These are phyloP conservation scores for Cyclophora albipunctata DNA, from an alignment of 2,888 invertebrate genomes.

Conservation along the genomic window DNA sequence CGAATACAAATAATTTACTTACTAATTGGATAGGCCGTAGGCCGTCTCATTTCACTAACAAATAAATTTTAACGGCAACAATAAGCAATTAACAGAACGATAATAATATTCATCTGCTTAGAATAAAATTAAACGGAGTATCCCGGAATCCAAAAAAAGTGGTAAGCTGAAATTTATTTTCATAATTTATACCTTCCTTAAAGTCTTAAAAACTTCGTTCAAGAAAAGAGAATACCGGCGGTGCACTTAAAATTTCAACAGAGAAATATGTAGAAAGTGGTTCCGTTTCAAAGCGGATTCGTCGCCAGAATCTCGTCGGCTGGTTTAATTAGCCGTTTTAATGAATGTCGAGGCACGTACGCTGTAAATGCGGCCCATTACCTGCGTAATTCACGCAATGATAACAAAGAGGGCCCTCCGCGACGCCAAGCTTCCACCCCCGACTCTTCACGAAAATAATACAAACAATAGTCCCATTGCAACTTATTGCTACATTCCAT, in stretches of 20 bases:
- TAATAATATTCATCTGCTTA: neutral
- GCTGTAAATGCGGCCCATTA: conserved; percentile 65
- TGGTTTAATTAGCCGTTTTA: conserved; percentile 67
- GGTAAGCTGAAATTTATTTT: conserved; percentile 7
- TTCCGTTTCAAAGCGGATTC: conserved; percentile 41
- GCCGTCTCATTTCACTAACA: too few relatives aligned
- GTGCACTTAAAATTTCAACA: conserved; percentile 38
- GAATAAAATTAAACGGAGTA: too few relatives aligned
- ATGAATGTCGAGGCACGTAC: conserved; percentile 71
- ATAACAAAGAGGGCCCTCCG: conserved; percentile 46
- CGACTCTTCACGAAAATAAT: neutral
- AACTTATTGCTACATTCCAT: too few relatives aligned
- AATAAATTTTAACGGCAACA: neutral
- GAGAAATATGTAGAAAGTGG: conserved; percentile 46
- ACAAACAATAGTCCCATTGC: too few relatives aligned
- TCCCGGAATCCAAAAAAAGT: neutral
- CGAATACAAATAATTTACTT: too few relatives aligned
- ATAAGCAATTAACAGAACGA: too few relatives aligned
- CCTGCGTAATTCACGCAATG: conserved; percentile 66
- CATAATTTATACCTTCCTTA: conserved; percentile 27
- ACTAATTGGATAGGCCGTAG: too few relatives aligned
- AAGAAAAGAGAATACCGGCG: conserved; percentile 28
- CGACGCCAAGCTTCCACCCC: conserved; percentile 17
- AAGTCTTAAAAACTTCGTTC: conserved; percentile 31
- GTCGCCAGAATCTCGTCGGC: conserved; percentile 50